These are phyloP conservation scores for Anthrax anthrax DNA, from an alignment of 2,888 invertebrate genomes.

Conservation along the genomic window DNA sequence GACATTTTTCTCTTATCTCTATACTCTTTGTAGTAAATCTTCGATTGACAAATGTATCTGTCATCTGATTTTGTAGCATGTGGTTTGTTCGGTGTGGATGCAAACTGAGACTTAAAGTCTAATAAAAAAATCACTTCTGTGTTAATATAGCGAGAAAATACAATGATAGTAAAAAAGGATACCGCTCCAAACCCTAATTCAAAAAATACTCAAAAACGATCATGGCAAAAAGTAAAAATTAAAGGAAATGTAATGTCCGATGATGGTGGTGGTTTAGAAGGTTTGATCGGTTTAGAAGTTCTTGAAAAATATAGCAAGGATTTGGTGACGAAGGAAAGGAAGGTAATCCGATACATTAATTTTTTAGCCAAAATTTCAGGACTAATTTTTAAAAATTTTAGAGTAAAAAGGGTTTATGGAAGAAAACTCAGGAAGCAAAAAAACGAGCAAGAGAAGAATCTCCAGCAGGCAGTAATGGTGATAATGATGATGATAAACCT, in stretches of 20 bases:
- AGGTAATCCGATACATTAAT: conserved; percentile 24
- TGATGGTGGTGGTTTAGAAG: conserved; percentile 41
- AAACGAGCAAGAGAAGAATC: conserved; percentile 10
- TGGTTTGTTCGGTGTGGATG: no score
- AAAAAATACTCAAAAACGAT: conserved; percentile 7
- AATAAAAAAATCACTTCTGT: no score
- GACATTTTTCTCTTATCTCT: no score
- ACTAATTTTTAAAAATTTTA: background rate
- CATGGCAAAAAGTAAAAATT: conserved; percentile 51
- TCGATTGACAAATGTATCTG: no score
- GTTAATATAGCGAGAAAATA: no score
- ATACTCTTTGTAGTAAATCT: no score
- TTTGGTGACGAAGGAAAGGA: conserved; percentile 32
- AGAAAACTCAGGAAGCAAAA: conserved; percentile 9
- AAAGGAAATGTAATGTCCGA: conserved; percentile 39
- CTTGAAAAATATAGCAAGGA: conserved; percentile 47
- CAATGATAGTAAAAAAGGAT: background rate
- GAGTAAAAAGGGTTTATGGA: conserved; percentile 20
- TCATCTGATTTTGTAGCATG: no score
- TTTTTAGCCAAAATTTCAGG: background rate
- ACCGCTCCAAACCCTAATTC: background rate
- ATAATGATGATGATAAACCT: conserved; percentile 4
- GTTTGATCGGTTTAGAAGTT: conserved; percentile 65
- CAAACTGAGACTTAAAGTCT: no score
- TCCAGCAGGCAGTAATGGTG: conserved; percentile 11